These are phyloP conservation scores for Pseudolaguvia tuberculata DNA, from an alignment of 2,113 vertebrate genomes.

Conservation along the genomic window DNA sequence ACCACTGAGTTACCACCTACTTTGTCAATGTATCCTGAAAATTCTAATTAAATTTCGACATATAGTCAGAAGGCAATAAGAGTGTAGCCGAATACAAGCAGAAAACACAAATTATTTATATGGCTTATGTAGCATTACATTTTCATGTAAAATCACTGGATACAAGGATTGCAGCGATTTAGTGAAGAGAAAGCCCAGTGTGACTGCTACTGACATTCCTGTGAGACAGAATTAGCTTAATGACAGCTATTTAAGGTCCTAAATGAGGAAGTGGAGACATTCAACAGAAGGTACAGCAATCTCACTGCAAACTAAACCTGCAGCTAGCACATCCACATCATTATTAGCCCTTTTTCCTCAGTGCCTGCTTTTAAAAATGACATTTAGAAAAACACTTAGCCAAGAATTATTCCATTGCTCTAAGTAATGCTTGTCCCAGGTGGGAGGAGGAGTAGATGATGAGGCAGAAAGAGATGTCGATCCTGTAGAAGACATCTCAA, in stretches of 20 bases:
- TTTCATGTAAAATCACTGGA: not conserved
- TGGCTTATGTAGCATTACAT: not conserved
- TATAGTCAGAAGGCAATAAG: no score
- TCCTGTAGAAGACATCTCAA: conserved; percentile 28
- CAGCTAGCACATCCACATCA: not conserved
- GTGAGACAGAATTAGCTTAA: not conserved
- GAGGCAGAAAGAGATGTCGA: conserved; percentile 40
- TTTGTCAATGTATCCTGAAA: no score
- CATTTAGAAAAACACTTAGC: not conserved
- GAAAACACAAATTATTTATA: conserved; percentile 8
- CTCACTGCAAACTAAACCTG: not conserved
- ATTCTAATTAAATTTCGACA: no score
- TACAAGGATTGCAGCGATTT: not conserved
- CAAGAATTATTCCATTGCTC: not conserved
- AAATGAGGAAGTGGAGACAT: not conserved
- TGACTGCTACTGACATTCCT: not conserved
- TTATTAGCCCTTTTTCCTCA: not conserved
- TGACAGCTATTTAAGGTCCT: conserved; percentile 2
- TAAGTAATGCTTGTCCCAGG: not conserved
- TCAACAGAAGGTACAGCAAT: not conserved
- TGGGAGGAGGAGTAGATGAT: not conserved
- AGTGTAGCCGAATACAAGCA: no score
- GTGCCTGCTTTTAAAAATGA: not conserved
- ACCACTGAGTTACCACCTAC: no score
- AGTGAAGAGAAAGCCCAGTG: conserved; percentile 1